These are phyloP conservation scores for Acromyrmex echinatior DNA, from an alignment of 1,140 invertebrate species.

Conservation along the genomic window DNA sequence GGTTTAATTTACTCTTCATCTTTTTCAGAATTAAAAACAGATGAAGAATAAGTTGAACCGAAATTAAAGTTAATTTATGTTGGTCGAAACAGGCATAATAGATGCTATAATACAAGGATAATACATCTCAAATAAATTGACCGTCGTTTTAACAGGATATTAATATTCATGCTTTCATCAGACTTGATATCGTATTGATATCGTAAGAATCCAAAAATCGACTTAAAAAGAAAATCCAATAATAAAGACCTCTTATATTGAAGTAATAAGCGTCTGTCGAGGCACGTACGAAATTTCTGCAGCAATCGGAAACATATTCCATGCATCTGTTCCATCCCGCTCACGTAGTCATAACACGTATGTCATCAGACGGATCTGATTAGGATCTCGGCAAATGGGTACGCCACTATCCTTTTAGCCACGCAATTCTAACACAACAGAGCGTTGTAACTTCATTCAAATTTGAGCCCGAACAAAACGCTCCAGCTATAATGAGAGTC, in stretches of 20 bases:
- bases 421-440: constrained; percentile 24
- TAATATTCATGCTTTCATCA: neutral
- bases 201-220: neutral
- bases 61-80: no score
- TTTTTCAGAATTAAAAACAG: no score
- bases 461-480: constrained; percentile 15
- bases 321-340: constrained; percentile 37
- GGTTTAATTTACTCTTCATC: no score
- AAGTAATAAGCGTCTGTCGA: constrained; percentile 14
- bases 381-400: constrained; percentile 46
- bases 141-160: neutral
- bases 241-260: neutral
- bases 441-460: constrained; percentile 8
- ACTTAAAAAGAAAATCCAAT: neutral
- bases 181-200: neutral
- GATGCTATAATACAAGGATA: neutral
- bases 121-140: neutral
- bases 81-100: no score
- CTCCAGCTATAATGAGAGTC: constrained; percentile 3
- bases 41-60: no score
- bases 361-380: constrained; percentile 62
- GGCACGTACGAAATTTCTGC: constrained; percentile 39
- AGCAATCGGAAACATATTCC: constrained; percentile 57
- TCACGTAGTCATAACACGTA: constrained; percentile 59
- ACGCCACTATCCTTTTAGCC: constrained; percentile 39